phyloP scores from a whole-genome alignment of 2,797 vertebrate species.

The Onychomys torridus region DNA sequence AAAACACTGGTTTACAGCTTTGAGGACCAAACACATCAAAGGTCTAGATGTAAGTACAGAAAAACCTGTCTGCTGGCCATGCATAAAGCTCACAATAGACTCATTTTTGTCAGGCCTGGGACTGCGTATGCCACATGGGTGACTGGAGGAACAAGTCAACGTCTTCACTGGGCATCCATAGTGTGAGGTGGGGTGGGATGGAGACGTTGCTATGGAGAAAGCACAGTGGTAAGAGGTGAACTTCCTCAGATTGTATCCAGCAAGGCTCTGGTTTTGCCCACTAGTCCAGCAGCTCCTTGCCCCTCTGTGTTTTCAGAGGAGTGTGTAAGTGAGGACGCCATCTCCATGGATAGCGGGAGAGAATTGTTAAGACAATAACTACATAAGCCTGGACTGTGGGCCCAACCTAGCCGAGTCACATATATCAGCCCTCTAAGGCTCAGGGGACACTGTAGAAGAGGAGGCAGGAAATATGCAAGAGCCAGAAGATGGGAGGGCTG shows the following conservation, averaged over 20 bases:
- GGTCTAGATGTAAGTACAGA: neutral
- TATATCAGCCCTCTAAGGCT: neutral
- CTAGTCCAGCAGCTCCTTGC: neutral
- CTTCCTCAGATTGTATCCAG: neutral
- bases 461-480: neutral
- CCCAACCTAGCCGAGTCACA: neutral
- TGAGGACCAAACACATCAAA: conserved; percentile 1
- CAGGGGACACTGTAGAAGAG: neutral
- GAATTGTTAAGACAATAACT: neutral
- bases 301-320: neutral
- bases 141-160: neutral
- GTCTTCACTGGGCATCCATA: neutral
- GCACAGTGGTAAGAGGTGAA: neutral
- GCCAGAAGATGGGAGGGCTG: neutral
- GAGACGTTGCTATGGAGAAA: neutral
- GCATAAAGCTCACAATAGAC: neutral
- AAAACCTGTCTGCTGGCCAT: neutral
- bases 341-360: neutral
- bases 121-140: neutral
- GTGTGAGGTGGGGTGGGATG: no score
- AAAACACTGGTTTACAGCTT: neutral
- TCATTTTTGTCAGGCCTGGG: neutral
- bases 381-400: neutral
- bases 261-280: neutral
- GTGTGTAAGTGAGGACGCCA: neutral